Conservation (phyloP, 1,140 invertebrate species). For the Magallana ariakensis region DNA sequence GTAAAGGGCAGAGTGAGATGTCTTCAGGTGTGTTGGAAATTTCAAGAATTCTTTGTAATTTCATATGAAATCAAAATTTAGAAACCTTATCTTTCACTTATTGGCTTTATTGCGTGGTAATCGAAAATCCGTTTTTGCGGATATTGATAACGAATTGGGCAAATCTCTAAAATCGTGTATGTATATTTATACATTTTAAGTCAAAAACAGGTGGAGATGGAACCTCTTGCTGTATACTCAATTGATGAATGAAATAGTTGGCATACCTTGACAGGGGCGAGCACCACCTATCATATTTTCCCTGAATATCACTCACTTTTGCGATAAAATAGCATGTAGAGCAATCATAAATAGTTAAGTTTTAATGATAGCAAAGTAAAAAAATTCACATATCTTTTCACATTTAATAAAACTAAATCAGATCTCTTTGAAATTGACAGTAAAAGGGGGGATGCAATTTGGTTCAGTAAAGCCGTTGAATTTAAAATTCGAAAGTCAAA, state of each 20-base stretch:
- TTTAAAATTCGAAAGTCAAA: too few relatives aligned
- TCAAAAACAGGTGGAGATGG: not conserved
- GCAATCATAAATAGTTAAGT: slow-evolving; percentile 29
- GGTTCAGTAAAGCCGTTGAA: not conserved
- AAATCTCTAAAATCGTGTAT: slow-evolving; percentile 7
- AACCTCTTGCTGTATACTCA: not conserved
- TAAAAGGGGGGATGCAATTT: not conserved
- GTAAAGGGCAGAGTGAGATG: slow-evolving; percentile 2
- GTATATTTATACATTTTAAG: not conserved
- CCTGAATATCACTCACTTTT: not conserved
- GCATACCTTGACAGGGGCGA: slow-evolving; percentile 30
- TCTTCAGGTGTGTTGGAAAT: slow-evolving; percentile 25
- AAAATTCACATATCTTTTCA: not conserved
- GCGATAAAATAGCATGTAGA: slow-evolving; percentile 17
- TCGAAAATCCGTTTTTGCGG: slow-evolving; percentile 30
- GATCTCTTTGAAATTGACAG: not conserved
- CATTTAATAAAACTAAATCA: slow-evolving; percentile 9
- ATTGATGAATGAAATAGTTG: slow-evolving; percentile 32
- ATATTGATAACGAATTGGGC: slow-evolving; percentile 25
- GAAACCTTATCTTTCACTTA: not conserved
- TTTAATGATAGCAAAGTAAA: not conserved
- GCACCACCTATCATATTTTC: not conserved
- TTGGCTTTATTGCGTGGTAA: slow-evolving; percentile 31
- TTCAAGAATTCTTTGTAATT: slow-evolving; percentile 32
- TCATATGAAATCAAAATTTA: slow-evolving; percentile 9